A percentile compares a stretch with the other conserved stretches of the same genome.
These are phyloP conservation scores for Petrophora chlorosata DNA, from an alignment of 2,888 invertebrate genomes.

Conservation along the genomic window DNA sequence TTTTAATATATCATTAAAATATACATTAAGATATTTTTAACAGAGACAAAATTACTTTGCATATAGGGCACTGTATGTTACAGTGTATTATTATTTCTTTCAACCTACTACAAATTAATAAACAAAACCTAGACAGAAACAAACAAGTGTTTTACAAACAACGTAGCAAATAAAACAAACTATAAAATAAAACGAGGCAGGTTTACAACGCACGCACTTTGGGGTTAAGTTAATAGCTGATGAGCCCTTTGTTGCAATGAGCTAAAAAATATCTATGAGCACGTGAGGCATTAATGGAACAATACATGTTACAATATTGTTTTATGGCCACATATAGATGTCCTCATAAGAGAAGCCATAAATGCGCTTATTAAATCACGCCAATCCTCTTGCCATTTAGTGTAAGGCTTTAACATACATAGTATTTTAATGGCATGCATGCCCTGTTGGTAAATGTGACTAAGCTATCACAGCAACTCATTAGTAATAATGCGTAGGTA, in stretches of 20 bases:
- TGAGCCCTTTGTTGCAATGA: constrained; percentile 37
- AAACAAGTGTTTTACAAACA: not conserved
- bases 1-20: too few relatives aligned
- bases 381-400: constrained; percentile 31
- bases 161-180: constrained; percentile 24
- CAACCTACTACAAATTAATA: not conserved
- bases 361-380: constrained; percentile 39
- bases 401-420: constrained; percentile 31
- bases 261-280: constrained; percentile 42
- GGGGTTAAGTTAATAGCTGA: constrained; percentile 39
- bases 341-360: constrained; percentile 41
- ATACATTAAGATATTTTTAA: too few relatives aligned
- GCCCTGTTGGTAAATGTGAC: constrained; percentile 16
- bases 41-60: too few relatives aligned
- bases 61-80: too few relatives aligned
- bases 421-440: constrained; percentile 29
- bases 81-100: not conserved
- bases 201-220: constrained; percentile 32
- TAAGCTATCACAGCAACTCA: constrained; percentile 18
- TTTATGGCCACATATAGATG: constrained; percentile 36
- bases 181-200: constrained; percentile 28
- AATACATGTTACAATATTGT: constrained; percentile 55
- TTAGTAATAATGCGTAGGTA: not conserved
- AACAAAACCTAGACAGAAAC: not conserved
- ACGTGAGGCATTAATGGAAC: constrained; percentile 47